A percentile compares a stretch with the other conserved stretches of the same genome.
Evolutionary conservation across 2,888 invertebrate species (phyloP).

Genomic region (Drosophila barbarae): DNA sequence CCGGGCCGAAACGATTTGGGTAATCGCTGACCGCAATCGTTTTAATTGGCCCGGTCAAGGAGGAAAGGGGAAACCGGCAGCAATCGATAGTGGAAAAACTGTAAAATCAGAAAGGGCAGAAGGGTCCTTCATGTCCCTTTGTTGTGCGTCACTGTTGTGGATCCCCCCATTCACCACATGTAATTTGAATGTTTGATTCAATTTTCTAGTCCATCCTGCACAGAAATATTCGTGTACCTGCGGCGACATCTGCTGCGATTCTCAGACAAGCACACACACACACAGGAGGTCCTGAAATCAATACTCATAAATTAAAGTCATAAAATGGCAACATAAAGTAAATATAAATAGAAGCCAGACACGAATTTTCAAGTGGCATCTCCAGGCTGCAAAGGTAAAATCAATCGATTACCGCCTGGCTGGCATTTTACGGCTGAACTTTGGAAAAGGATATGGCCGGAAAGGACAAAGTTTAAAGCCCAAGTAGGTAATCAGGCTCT

Average conservation of each 20-base stretch:
- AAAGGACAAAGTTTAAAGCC: conserved; percentile 32
- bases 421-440: conserved; percentile 35
- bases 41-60: conserved; percentile 56
- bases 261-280: conserved; percentile 35
- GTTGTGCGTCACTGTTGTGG: conserved; percentile 37
- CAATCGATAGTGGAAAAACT: conserved; percentile 62
- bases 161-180: conserved; percentile 7
- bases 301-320: conserved; percentile 58
- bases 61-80: background rate
- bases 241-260: conserved; percentile 55
- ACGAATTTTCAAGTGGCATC: conserved; percentile 44
- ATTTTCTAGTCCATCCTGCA: conserved; percentile 18
- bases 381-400: conserved; percentile 27
- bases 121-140: conserved; percentile 16
- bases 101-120: conserved; percentile 46
- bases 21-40: conserved; percentile 58
- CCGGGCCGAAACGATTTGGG: conserved; percentile 49
- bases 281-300: conserved; percentile 42
- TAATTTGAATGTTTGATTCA: conserved; percentile 48
- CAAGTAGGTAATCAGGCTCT: background rate
- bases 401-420: conserved; percentile 33
- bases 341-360: conserved; percentile 46
- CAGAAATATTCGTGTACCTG: conserved; percentile 28
- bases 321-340: conserved; percentile 47
- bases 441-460: background rate